Evolutionary conservation across 2,797 vertebrate species (phyloP).

Genomic region (Epinephelus coioides): DNA sequence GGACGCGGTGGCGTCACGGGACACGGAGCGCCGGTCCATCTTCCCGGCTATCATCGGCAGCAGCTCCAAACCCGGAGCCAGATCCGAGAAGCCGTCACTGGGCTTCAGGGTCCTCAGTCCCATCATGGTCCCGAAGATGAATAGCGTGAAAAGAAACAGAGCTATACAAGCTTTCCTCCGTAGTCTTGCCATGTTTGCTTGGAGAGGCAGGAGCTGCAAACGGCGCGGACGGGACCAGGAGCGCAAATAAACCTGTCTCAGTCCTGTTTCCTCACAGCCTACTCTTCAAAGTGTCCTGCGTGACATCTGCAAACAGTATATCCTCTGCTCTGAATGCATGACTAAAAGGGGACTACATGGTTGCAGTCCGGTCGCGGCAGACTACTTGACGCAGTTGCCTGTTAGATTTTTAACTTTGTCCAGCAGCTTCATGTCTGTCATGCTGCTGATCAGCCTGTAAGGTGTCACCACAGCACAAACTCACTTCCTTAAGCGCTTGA

Average conservation of each 20-base stretch:
- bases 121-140: conserved; percentile 93
- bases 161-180: conserved; percentile 90
- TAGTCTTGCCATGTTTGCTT: conserved; percentile 86
- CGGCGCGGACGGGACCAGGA: conserved; percentile 12
- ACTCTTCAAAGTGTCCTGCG: conserved; percentile 29
- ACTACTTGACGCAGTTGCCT: conserved; percentile 41
- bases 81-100: conserved; percentile 88
- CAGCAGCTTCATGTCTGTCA: conserved; percentile 37
- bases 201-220: conserved; percentile 23
- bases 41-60: conserved; percentile 83
- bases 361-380: conserved; percentile 41
- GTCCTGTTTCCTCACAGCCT: conserved; percentile 33
- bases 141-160: conserved; percentile 90
- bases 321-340: neutral
- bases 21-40: conserved; percentile 81
- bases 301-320: neutral
- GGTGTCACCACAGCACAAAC: neutral
- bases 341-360: conserved; percentile 61
- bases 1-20: conserved; percentile 77
- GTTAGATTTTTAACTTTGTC: conserved; percentile 53
- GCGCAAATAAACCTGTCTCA: conserved; percentile 21
- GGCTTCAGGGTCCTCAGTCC: conserved; percentile 91
- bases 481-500: neutral
- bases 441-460: conserved; percentile 14
- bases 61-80: conserved; percentile 86